Base-by-base conservation (phyloP, 37 sponge, comb jelly and placozoan genomes). In the Cliona cf. orientalis region DNA sequence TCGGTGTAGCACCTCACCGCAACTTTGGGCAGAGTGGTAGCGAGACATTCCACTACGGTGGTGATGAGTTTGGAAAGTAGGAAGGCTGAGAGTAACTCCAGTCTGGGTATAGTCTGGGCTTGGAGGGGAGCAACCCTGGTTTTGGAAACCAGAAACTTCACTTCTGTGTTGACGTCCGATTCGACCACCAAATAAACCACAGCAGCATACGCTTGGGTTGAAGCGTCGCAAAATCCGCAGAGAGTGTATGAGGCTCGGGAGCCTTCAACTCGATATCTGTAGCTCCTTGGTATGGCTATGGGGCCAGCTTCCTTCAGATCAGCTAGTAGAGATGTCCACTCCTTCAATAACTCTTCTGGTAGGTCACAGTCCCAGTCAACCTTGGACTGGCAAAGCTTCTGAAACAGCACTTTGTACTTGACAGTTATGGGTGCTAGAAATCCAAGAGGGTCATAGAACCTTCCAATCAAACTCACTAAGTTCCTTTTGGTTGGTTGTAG, bases 81-180 rank as follows among this genome's bases (percentile, higher is more conserved):
- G 57, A 68, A 55, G 12, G 81, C 71, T 34, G 71, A 63, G 29
- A 78, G 65, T 29, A 69, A 55, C 41, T 80, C 81, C 58, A 80
- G 39, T 3, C 71, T 34, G 22, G 81, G 81, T 37, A 80, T 80
- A 41, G 58, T 69, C 28, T 80, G 81, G 17, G 66, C 22, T 55
- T 68, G 69, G n/a, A 80, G 40, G 28, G 69, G 81, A 40, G 81
- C 81, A 55, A 80, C 81, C 39, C 81, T 63, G n/a, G 81, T 80
- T 37, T 80, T 80, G 35, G 73, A 36, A 44, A 69, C 69, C 39
- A 68, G 31, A 21, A 69, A 70, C 71, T 55, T 58, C 28, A 69
- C 49, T 25, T 62, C 65, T 42, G 79, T 64, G 33, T 46, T 64
- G 35, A 64, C 32, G 42, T 78, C 79, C n/a, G 67, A 65, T 40